Percentiles rank a stretch among this genome's conserved stretches.
These are phyloP conservation scores for Drosophila bipectinata DNA, from an alignment of 1,140 invertebrate species.

Conservation along the genomic window DNA sequence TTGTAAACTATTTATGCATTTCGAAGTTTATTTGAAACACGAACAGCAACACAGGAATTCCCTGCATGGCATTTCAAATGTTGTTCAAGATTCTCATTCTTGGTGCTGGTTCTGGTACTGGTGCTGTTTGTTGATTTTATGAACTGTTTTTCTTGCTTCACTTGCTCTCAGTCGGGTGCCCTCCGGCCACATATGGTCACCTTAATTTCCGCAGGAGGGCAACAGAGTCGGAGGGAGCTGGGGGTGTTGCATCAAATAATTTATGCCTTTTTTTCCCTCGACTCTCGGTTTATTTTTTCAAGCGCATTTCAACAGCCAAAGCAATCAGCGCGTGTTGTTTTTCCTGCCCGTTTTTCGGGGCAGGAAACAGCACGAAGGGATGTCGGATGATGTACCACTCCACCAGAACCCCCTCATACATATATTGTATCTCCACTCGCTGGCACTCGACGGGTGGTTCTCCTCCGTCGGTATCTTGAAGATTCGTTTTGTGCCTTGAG, in stretches of 20 bases:
- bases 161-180: conserved; percentile 71
- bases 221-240: no score
- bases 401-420: not conserved
- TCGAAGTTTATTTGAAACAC: conserved; percentile 81
- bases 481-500: conserved; percentile 15
- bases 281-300: conserved; percentile 78
- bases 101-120: conserved; percentile 5
- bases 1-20: conserved; percentile 82
- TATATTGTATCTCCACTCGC: no score
- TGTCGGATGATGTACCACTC: conserved; percentile 58
- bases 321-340: conserved; percentile 64
- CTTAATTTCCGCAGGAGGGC: conserved; percentile 54
- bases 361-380: conserved; percentile 75
- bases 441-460: conserved; percentile 58
- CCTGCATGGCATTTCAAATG: conserved; percentile 61
- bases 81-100: conserved; percentile 47
- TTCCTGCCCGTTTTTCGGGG: conserved; percentile 35
- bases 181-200: conserved; percentile 80
- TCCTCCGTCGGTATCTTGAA: conserved; percentile 7
- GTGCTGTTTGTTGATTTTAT: conserved; percentile 79
- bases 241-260: conserved; percentile 64
- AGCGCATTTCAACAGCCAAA: conserved; percentile 80
- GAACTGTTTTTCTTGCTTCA: conserved; percentile 80
- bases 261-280: conserved; percentile 75
- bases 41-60: conserved; percentile 46